Evolutionary conservation across 2,888 invertebrate genomes (phyloP).

Genomic region (Catocala fraxini): DNA sequence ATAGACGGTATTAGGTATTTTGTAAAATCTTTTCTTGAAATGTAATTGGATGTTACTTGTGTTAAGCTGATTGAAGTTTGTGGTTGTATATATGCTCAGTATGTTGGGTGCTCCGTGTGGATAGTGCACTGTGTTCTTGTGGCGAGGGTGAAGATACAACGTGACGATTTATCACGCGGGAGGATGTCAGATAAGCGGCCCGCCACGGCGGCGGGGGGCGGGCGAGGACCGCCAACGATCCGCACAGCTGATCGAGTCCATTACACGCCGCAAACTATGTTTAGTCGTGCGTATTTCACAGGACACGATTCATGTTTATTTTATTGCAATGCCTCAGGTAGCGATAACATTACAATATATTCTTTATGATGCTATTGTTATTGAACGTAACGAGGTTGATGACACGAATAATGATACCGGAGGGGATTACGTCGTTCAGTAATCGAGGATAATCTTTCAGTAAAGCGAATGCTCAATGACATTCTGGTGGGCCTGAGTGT

Average conservation of each 20-base stretch:
- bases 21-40: slow-evolving; percentile 22
- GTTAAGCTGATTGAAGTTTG: neutral
- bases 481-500: slow-evolving; percentile 75
- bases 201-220: slow-evolving; percentile 48
- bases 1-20: slow-evolving; percentile 39
- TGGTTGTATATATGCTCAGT: neutral
- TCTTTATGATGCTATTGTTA: slow-evolving; percentile 19
- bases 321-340: slow-evolving; percentile 37
- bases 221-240: slow-evolving; percentile 47
- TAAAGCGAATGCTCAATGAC: slow-evolving; percentile 66
- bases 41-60: neutral
- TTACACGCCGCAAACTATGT: slow-evolving; percentile 53
- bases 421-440: slow-evolving; percentile 9
- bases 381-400: slow-evolving; percentile 11
- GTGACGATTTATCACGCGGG: slow-evolving; percentile 77
- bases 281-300: slow-evolving; percentile 44
- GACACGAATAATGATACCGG: neutral
- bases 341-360: slow-evolving; percentile 20
- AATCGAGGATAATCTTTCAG: slow-evolving; percentile 14
- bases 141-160: slow-evolving; percentile 70
- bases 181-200: slow-evolving; percentile 73
- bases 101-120: slow-evolving; percentile 29
- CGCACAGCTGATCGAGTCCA: slow-evolving; percentile 65
- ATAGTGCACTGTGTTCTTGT: slow-evolving; percentile 59
- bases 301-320: slow-evolving; percentile 35